phyloP scores from a whole-genome alignment of 2,797 vertebrate species.

The Phrynocephalus vlangalii region DNA sequence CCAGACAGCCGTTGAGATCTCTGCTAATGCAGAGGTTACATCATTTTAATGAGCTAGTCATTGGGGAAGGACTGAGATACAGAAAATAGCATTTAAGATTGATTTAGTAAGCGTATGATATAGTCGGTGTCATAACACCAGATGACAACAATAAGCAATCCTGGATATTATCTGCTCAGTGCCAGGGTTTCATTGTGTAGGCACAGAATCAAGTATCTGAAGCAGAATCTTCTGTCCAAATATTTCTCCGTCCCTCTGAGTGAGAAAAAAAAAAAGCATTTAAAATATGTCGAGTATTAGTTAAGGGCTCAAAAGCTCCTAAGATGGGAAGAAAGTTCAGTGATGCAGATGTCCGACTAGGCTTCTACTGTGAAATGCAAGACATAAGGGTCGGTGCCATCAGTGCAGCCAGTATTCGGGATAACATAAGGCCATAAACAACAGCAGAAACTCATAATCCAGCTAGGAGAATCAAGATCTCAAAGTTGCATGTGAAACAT shows the following conservation, averaged over 20 bases:
- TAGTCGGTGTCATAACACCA: conserved; percentile 33
- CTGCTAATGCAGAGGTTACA: conserved; percentile 66
- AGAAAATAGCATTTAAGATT: conserved; percentile 54
- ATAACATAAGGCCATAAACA: no score
- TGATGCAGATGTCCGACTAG: background rate
- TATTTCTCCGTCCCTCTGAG: background rate
- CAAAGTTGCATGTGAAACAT: no score
- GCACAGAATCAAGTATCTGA: background rate
- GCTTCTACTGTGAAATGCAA: background rate
- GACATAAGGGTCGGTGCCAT: no score
- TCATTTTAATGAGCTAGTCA: conserved; percentile 66
- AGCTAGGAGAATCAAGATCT: no score
- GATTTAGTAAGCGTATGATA: conserved; percentile 49
- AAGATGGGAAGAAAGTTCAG: background rate
- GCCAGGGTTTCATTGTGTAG: background rate
- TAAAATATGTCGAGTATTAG: background rate
- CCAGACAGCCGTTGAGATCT: conserved; percentile 31
- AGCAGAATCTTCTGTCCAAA: background rate
- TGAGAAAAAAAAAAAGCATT: background rate
- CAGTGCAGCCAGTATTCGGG: no score
- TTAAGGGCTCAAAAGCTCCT: background rate
- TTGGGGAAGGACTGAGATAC: conserved; percentile 56
- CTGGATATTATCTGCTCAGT: background rate
- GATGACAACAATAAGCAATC: conserved; percentile 40
- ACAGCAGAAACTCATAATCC: no score